Percentiles rank a stretch among this genome's conserved stretches.
Conservation (phyloP, 2,888 invertebrate species). For the Aquatica leii region DNA sequence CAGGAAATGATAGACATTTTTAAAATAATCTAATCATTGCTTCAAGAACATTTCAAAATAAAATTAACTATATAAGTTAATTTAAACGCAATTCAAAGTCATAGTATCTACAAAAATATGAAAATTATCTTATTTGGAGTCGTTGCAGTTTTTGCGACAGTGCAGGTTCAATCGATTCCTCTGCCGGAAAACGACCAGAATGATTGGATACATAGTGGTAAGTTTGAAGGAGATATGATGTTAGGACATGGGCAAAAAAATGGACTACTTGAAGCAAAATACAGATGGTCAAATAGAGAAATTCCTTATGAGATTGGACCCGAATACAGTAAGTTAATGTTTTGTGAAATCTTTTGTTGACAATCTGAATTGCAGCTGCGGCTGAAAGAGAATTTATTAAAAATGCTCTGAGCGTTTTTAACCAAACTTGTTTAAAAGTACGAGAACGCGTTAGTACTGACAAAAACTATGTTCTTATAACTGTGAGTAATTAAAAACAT, state of each 20-base stretch:
- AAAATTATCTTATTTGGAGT: too few relatives aligned
- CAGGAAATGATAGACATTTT: too few relatives aligned
- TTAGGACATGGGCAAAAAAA: not conserved
- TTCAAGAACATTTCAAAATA: too few relatives aligned
- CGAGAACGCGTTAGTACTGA: constrained; percentile 1
- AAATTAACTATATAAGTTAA: too few relatives aligned
- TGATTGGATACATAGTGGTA: not conserved
- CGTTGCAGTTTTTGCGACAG: too few relatives aligned
- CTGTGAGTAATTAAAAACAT: constrained; percentile 7
- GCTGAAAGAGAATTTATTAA: constrained; percentile 7
- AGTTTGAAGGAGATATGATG: constrained; percentile 9
- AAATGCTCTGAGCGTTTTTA: not conserved
- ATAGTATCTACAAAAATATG: too few relatives aligned
- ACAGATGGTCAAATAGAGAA: constrained; percentile 1
- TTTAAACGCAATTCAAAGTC: too few relatives aligned
- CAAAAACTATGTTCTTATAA: constrained; percentile 21
- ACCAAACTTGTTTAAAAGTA: constrained; percentile 18
- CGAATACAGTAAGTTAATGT: constrained; percentile 1
- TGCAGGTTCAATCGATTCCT: too few relatives aligned
- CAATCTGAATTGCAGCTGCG: constrained; percentile 6
- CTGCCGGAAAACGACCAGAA: too few relatives aligned
- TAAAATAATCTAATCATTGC: too few relatives aligned
- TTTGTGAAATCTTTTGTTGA: not conserved
- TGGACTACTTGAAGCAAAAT: not conserved
- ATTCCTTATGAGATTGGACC: not conserved